phyloP scores from a whole-genome alignment of 30 jellyfish, hydroid and myxozoan species.

The Aurelia sp. region DNA sequence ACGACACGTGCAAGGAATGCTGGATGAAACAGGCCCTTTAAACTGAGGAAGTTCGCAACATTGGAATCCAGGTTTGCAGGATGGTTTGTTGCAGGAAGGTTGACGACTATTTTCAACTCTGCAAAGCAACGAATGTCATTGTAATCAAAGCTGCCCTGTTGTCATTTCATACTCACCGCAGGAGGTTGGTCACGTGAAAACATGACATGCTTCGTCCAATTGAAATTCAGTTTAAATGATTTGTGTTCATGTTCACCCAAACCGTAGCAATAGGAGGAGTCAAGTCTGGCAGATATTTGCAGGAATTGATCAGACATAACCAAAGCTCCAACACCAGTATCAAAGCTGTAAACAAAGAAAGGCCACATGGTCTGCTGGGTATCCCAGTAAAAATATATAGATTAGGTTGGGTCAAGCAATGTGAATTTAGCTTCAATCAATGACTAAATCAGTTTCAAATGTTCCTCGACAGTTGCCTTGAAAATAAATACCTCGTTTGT shows the following conservation, averaged over 20 bases:
- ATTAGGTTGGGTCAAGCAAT: too few species aligned
- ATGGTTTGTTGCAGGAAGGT: too few species aligned
- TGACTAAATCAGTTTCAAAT: too few species aligned
- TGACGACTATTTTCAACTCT: too few species aligned
- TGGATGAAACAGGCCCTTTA: too few species aligned
- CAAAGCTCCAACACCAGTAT: slow-evolving; percentile 81
- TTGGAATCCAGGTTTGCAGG: too few species aligned
- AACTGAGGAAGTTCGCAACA: too few species aligned
- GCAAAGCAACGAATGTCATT: neutral
- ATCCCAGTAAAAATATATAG: too few species aligned
- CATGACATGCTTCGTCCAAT: slow-evolving; percentile 76
- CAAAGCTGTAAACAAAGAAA: slow-evolving; percentile 56
- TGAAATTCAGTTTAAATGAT: slow-evolving; percentile 64
- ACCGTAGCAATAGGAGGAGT: slow-evolving; percentile 79
- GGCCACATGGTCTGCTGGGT: neutral
- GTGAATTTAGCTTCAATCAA: too few species aligned
- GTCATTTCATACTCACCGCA: slow-evolving; percentile 38
- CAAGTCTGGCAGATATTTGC: slow-evolving; percentile 83
- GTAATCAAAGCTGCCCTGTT: neutral
- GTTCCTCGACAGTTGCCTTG: too few species aligned
- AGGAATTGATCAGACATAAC: slow-evolving; percentile 82
- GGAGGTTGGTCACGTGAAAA: slow-evolving; percentile 87
- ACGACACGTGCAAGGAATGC: too few species aligned
- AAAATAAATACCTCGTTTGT: too few species aligned
- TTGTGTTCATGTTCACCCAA: slow-evolving; percentile 89